Base-by-base conservation (phyloP, 2,113 vertebrate species). In the Hiodon tergisus region DNA sequence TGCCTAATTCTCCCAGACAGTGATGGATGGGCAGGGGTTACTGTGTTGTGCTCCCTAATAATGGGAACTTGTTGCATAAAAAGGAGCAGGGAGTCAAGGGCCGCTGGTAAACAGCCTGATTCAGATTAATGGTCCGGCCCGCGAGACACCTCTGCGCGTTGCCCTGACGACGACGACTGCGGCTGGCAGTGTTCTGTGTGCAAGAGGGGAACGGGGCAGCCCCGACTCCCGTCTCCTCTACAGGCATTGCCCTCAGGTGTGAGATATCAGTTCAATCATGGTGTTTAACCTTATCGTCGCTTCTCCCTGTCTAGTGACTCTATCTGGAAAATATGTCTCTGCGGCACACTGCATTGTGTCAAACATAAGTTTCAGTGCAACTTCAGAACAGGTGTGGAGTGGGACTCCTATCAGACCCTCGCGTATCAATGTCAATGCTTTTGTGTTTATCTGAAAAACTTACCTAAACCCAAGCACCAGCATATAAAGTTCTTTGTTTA, bases 61-160 rank as follows among this genome's bases (percentile, higher is more conserved):
- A 74, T 74, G 62, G 72, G 61, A 74, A 74, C 72, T 74, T 74
- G 72, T 65, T 74, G 72, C 72, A 74, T 66, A 55, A 65, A 65
- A 63, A 65, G 16, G 61, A 55, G 62, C 17, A 10, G 16, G 8
- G 51, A 74, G 62, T 66, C 52, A 67, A 55, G 53, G 60, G 60
- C 62, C 7, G 3, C 61, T 67, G 62, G 72, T 65, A 55, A 74
- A 65, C 48, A 67, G 11, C 53, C 61, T 66, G 61, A 74, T 74
- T 67, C 72, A 74, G 61, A 67, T 74, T 74, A 74, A 74, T 74
- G 72, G 51, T 54, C 31, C n/a, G 53, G 51, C 60, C 7, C 4
- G 11, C 55, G 14, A 50, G 55, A 71, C 3, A 55, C 31, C 13
- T 13, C 57, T 67, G 31, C 4, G 31, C 46, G 14, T 59, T 59